phyloP scores from a whole-genome alignment of 2,888 invertebrate genomes.

The Malachius bipustulatus region DNA sequence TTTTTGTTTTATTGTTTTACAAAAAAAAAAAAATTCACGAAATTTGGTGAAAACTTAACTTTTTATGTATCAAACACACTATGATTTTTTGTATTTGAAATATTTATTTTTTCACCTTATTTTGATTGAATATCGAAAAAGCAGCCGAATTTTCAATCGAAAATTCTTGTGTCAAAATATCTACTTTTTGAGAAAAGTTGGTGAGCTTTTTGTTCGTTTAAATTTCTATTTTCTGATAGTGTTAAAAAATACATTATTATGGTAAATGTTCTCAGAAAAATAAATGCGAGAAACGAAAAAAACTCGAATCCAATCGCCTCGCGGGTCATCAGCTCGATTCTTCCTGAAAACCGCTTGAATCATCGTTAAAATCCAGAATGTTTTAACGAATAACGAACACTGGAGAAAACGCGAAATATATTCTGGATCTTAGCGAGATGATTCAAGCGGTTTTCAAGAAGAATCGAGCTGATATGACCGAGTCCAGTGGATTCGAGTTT shows the following conservation, averaged over 20 bases:
- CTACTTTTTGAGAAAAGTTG: neutral
- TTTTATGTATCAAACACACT: neutral
- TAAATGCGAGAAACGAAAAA: neutral
- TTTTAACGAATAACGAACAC: too few species aligned
- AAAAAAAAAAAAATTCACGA: neutral
- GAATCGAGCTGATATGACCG: too few species aligned
- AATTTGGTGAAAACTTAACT: conserved; percentile 2
- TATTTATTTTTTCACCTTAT: conserved; percentile 1
- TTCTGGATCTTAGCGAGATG: too few species aligned
- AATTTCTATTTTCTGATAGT: neutral
- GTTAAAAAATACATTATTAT: neutral
- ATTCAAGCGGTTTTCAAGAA: too few species aligned
- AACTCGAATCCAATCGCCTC: neutral
- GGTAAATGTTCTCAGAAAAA: neutral
- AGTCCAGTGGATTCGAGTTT: too few species aligned
- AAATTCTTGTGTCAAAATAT: neutral
- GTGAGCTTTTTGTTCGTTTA: neutral
- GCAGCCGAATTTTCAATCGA: conserved; percentile 1
- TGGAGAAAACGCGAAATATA: too few species aligned
- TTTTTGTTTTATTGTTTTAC: conserved; percentile 1
- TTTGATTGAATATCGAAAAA: conserved; percentile 1
- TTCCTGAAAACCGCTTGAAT: too few species aligned
- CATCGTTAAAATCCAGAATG: too few species aligned
- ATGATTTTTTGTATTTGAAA: conserved; percentile 1
- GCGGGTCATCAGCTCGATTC: too few species aligned